Percentiles rank a stretch among this genome's conserved stretches.
Evolutionary conservation across 2,888 invertebrate species (phyloP).

Genomic region (Campopleginae sp.): DNA sequence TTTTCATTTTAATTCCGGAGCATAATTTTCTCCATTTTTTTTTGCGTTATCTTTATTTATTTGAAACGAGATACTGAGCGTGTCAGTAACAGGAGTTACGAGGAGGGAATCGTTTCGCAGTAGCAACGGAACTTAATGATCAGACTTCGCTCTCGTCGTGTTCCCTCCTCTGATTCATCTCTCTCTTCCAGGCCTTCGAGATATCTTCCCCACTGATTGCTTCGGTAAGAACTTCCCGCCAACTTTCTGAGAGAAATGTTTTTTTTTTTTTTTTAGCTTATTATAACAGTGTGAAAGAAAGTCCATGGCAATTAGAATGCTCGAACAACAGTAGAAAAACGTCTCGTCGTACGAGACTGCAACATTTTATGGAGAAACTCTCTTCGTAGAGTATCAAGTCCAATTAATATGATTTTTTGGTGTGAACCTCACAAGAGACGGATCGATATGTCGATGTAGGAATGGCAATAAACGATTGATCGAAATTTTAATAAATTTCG

Average conservation of each 20-base stretch:
- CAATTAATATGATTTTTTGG: background rate
- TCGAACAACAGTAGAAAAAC: conserved; percentile 21
- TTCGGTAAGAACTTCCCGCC: conserved; percentile 40
- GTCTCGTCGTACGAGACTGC: background rate
- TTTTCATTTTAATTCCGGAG: background rate
- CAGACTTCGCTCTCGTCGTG: conserved; percentile 16
- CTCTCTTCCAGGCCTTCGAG: conserved; percentile 31
- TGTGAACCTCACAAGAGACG: background rate
- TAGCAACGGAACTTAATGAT: conserved; percentile 59
- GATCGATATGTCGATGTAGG: too few species aligned
- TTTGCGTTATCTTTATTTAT: conserved; percentile 4
- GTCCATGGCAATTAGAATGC: conserved; percentile 55
- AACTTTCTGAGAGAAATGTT: conserved; percentile 36
- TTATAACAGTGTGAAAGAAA: conserved; percentile 16
- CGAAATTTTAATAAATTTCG: background rate
- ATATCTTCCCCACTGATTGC: conserved; percentile 56
- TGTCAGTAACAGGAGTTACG: conserved; percentile 20
- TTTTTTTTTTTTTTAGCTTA: conserved; percentile 16
- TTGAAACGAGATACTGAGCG: conserved; percentile 10
- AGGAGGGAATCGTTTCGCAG: conserved; percentile 30
- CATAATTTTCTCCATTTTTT: background rate
- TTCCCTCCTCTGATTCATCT: conserved; percentile 8
- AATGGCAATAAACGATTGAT: background rate
- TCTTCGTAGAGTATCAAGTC: background rate
- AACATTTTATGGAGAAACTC: conserved; percentile 4